A percentile compares a stretch with the other conserved stretches of the same genome.
Conservation (phyloP, 92 coral and sea anemone species). For the Palythoa caribaeorum region DNA sequence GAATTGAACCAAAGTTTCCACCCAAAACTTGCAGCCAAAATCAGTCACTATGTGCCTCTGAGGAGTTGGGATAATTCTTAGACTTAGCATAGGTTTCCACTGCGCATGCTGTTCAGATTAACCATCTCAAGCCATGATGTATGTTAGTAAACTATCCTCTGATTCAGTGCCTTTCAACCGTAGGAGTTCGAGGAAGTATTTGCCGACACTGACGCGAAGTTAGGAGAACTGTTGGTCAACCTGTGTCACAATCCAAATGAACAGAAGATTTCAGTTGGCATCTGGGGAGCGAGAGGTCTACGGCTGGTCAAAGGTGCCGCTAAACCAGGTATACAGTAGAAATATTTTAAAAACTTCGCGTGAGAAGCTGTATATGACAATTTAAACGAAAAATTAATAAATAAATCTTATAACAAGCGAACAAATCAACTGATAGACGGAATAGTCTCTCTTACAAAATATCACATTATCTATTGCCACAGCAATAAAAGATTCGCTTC, state of each 20-base stretch:
- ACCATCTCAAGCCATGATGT: no score
- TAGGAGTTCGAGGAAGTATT: conserved; percentile 2
- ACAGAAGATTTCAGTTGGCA: conserved; percentile 76
- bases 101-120: no score
- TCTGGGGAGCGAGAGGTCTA: conserved; percentile 79
- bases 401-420: background rate
- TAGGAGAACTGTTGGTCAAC: conserved; percentile 84
- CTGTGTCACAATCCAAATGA: conserved; percentile 95
- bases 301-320: conserved; percentile 59
- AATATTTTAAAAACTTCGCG: background rate
- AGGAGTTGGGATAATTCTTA: no score
- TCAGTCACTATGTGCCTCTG: no score
- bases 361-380: background rate
- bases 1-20: no score
- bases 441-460: no score
- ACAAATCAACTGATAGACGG: no score
- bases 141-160: background rate
- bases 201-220: conserved; percentile 30
- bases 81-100: no score
- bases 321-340: conserved; percentile 29
- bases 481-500: no score
- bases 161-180: background rate
- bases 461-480: no score
- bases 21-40: no score
- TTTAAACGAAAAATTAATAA: background rate